phyloP scores from a whole-genome alignment of 2,888 invertebrate genomes.

The Subacronicta megacephala region DNA sequence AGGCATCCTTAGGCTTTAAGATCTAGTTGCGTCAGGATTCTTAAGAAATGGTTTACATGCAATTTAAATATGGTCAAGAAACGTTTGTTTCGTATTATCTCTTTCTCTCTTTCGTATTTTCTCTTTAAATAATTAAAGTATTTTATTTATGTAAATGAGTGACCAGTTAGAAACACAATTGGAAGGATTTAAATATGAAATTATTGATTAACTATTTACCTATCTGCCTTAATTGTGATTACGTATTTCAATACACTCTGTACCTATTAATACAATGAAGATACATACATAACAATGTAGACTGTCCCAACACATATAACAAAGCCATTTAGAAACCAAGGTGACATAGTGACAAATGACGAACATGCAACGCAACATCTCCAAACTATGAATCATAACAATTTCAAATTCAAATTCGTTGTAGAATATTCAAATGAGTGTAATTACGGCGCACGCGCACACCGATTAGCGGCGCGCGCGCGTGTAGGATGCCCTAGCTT shows the following conservation, averaged over 20 bases:
- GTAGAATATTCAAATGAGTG: conserved; percentile 78
- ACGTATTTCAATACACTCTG: too few relatives aligned
- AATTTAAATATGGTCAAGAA: too few relatives aligned
- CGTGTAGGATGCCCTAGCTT: conserved; percentile 66
- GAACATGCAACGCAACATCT: conserved; percentile 52
- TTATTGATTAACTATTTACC: too few relatives aligned
- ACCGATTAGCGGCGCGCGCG: conserved; percentile 69
- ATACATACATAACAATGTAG: too few relatives aligned
- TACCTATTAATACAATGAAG: too few relatives aligned
- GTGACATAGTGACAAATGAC: conserved; percentile 38
- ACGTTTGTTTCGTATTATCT: too few relatives aligned
- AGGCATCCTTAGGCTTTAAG: conserved; percentile 23
- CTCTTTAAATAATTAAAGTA: too few relatives aligned
- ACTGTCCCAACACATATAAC: background rate
- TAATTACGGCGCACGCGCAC: conserved; percentile 71
- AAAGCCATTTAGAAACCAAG: conserved; percentile 10
- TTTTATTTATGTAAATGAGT: too few relatives aligned
- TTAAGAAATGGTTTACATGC: conserved; percentile 5
- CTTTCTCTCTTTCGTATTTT: too few relatives aligned
- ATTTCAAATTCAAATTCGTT: conserved; percentile 80
- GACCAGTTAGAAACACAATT: too few relatives aligned
- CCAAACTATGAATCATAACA: conserved; percentile 71
- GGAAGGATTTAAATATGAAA: too few relatives aligned
- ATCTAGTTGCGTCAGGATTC: conserved; percentile 25
- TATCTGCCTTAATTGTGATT: too few relatives aligned